Conservation (phyloP, 1,140 invertebrate genomes). For the Samia ricini region DNA sequence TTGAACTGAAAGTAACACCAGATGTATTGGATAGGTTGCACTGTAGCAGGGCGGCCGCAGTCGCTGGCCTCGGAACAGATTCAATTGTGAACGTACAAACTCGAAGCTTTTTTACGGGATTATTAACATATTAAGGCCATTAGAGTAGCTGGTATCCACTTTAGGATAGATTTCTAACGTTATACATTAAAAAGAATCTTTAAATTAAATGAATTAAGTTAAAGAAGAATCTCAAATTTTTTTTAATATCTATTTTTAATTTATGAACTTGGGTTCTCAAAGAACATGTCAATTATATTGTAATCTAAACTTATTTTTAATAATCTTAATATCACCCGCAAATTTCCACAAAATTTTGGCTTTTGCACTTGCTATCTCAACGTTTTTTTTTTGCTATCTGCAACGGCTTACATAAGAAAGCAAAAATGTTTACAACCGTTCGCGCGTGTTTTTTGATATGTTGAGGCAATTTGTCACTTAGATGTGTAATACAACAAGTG, state of each 20-base stretch:
- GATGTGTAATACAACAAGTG: slow-evolving; percentile 12
- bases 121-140: neutral
- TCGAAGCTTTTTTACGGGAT: slow-evolving; percentile 1
- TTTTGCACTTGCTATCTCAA: too few relatives aligned
- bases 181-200: neutral
- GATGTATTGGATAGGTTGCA: slow-evolving; percentile 21
- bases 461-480: neutral
- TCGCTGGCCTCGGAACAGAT: slow-evolving; percentile 25
- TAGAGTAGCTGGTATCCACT: neutral
- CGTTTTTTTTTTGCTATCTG: neutral
- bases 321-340: too few relatives aligned
- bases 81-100: slow-evolving; percentile 17
- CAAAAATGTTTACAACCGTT: neutral
- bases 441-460: neutral
- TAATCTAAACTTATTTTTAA: too few relatives aligned
- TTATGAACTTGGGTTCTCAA: too few relatives aligned
- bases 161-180: neutral
- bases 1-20: slow-evolving; percentile 24
- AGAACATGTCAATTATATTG: too few relatives aligned
- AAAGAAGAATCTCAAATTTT: neutral
- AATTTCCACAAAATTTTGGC: too few relatives aligned
- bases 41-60: slow-evolving; percentile 12
- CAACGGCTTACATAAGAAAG: neutral
- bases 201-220: neutral
- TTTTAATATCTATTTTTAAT: too few relatives aligned